Conservation (phyloP, 2,888 invertebrate species). For the Pristionchus fissidentatus region DNA sequence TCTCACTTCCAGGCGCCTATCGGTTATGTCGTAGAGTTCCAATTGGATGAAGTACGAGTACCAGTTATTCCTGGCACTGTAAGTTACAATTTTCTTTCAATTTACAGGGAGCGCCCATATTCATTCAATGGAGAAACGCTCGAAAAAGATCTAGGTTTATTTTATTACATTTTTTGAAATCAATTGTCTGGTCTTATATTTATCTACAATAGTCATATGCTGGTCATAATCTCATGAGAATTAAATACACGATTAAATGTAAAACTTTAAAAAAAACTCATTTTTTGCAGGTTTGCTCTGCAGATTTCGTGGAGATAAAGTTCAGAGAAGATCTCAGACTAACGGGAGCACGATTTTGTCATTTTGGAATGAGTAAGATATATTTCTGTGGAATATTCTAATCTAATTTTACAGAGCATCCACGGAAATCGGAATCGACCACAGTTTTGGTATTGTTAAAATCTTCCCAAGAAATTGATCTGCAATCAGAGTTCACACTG, state of each 20-base stretch:
- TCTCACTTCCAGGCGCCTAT: not conserved
- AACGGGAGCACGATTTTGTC: constrained; percentile 31
- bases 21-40: constrained; percentile 18
- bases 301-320: constrained; percentile 16
- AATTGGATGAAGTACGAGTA: not conserved
- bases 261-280: too few relatives aligned
- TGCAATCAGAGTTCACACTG: not conserved
- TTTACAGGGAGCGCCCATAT: not conserved
- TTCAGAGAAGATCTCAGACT: constrained; percentile 21
- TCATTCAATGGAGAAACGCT: too few relatives aligned
- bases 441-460: not conserved
- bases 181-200: too few relatives aligned
- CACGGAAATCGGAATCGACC: not conserved
- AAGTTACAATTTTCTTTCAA: not conserved
- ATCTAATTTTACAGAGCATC: not conserved
- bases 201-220: too few relatives aligned
- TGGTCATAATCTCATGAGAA: too few relatives aligned
- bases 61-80: constrained; percentile 12
- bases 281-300: not conserved
- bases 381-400: not conserved
- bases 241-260: too few relatives aligned
- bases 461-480: not conserved
- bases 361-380: constrained; percentile 18
- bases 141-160: too few relatives aligned
- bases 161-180: too few relatives aligned